These are phyloP conservation scores for Aurelia aurita complex sp. Pacific DNA, from an alignment of 30 jellyfish, hydroid and myxozoan genomes.

Conservation along the genomic window DNA sequence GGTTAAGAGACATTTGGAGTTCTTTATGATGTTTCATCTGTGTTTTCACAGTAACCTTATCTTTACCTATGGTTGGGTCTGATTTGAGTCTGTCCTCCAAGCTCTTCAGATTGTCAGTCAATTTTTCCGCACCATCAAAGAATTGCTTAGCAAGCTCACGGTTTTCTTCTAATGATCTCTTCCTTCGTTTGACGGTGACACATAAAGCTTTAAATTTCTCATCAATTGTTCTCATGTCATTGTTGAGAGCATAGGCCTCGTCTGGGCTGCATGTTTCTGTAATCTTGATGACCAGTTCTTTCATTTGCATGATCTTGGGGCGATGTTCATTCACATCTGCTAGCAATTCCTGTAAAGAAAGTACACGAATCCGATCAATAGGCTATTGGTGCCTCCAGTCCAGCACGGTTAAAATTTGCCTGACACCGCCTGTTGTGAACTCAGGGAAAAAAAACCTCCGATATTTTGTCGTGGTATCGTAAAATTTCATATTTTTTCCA, in stretches of 20 bases:
- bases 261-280: constrained; percentile 80
- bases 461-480: too few relatives aligned
- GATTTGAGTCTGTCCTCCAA: constrained; percentile 67
- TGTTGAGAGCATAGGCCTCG: constrained; percentile 75
- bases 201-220: constrained; percentile 74
- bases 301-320: constrained; percentile 41
- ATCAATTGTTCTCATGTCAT: constrained; percentile 61
- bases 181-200: constrained; percentile 65
- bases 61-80: constrained; percentile 87
- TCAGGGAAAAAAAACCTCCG: too few relatives aligned
- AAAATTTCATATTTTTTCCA: too few relatives aligned
- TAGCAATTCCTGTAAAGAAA: constrained; percentile 32
- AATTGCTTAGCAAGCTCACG: constrained; percentile 71
- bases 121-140: constrained; percentile 88
- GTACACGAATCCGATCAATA: too few relatives aligned
- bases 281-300: constrained; percentile 62
- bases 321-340: constrained; percentile 77
- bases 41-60: constrained; percentile 86
- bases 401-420: too few relatives aligned
- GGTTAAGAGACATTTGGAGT: constrained; percentile 51
- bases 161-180: constrained; percentile 86
- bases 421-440: too few relatives aligned
- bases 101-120: constrained; percentile 65
- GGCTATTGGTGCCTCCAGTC: too few relatives aligned
- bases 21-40: constrained; percentile 90